Evolutionary conservation across 2,113 vertebrate species (phyloP).

Genomic region (Collichthys lucidus): DNA sequence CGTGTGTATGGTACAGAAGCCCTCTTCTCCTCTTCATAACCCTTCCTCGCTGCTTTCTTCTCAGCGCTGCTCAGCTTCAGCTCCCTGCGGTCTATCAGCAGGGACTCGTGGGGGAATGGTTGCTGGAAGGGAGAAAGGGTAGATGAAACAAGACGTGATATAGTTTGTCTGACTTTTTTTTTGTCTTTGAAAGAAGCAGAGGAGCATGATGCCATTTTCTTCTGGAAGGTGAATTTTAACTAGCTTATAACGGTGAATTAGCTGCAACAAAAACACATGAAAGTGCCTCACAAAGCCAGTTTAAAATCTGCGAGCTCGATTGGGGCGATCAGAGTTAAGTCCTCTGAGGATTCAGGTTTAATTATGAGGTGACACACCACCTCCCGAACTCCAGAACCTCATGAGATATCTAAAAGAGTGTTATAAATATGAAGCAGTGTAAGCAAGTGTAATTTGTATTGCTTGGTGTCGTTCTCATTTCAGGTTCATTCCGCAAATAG

Average conservation of each 20-base stretch:
- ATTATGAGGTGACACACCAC: constrained; percentile 1
- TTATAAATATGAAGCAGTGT: background rate
- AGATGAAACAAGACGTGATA: background rate
- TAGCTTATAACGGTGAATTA: background rate
- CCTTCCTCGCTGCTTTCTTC: constrained; percentile 94
- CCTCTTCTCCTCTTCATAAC: constrained; percentile 95
- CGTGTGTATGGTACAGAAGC: constrained; percentile 95
- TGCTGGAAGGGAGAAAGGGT: constrained; percentile 80
- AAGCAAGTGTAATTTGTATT: background rate
- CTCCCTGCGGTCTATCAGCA: constrained; percentile 94
- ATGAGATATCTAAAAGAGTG: background rate
- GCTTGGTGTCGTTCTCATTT: background rate
- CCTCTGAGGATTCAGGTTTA: constrained; percentile 9
- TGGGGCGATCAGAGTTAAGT: background rate
- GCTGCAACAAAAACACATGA: background rate
- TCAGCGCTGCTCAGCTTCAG: constrained; percentile 92
- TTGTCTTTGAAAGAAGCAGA: background rate
- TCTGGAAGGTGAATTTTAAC: background rate
- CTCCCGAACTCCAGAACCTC: background rate
- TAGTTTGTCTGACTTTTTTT: background rate
- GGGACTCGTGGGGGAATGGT: constrained; percentile 96
- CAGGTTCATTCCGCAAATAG: background rate
- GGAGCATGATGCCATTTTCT: background rate
- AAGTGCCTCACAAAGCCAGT: background rate
- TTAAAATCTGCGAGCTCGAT: background rate